phyloP scores from a whole-genome alignment of 1,140 invertebrate species.

The Portunus trituberculatus region DNA sequence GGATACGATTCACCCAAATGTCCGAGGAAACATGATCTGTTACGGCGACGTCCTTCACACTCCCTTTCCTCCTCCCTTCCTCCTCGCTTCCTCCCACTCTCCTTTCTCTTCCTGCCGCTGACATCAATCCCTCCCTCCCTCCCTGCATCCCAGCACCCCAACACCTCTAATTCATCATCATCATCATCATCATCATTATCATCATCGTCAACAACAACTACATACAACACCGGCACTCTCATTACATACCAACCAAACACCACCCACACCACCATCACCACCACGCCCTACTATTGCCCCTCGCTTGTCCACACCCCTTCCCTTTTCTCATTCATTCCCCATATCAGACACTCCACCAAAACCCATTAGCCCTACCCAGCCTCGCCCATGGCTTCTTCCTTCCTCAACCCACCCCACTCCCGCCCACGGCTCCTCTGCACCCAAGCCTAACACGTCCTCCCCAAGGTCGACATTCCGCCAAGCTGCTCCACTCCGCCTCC shows the following conservation, averaged over 20 bases:
- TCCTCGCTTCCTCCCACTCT: neutral
- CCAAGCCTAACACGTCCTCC: neutral
- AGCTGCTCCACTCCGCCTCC: neutral
- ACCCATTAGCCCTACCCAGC: neutral
- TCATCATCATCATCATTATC: neutral
- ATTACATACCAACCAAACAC: neutral
- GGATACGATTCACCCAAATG: neutral
- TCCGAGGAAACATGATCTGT: conserved; percentile 8
- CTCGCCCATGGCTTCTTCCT: neutral
- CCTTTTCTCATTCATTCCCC: neutral
- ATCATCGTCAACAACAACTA: neutral
- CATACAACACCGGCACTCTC: neutral
- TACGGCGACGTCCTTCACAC: neutral
- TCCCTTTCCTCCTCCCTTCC: neutral
- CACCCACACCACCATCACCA: neutral
- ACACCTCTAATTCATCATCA: neutral
- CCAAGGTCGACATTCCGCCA: neutral
- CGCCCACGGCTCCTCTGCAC: neutral
- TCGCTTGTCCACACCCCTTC: neutral
- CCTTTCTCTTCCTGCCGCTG: neutral
- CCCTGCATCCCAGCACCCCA: neutral
- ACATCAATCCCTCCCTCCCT: neutral
- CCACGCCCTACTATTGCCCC: neutral
- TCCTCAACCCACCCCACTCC: neutral
- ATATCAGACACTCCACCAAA: neutral